Evolutionary conservation across 2,888 invertebrate genomes (phyloP).

Genomic region (Hoplodrina ambigua): DNA sequence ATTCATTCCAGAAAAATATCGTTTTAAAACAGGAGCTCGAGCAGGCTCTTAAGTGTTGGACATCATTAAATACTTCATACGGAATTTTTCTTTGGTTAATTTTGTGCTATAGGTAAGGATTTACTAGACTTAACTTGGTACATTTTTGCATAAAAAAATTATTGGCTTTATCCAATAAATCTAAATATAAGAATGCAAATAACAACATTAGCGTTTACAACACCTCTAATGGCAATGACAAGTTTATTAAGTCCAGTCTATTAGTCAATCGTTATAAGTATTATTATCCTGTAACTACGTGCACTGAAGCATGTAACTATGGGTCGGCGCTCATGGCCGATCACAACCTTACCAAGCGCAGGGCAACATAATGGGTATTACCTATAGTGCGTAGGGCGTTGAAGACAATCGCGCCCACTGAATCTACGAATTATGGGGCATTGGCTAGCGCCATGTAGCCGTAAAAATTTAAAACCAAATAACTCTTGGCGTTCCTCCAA

Average conservation of each 20-base stretch:
- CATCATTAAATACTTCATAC: background rate
- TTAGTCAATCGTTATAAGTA: conserved; percentile 5
- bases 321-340: background rate
- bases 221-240: background rate
- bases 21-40: background rate
- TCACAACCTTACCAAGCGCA: background rate
- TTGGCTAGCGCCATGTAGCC: background rate
- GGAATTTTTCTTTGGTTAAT: no score
- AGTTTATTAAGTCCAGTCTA: background rate
- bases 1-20: conserved; percentile 23
- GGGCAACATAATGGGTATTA: background rate
- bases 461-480: background rate
- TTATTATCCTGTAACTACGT: conserved; percentile 16
- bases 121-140: no score
- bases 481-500: background rate
- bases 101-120: no score
- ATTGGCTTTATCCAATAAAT: background rate
- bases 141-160: background rate
- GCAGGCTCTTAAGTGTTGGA: no score
- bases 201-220: background rate
- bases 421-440: background rate
- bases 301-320: conserved; percentile 6
- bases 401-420: background rate
- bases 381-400: background rate
- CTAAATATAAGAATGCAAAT: background rate